Evolutionary conservation across 2,888 invertebrate genomes (phyloP), one percentile per base, ranked within the genome.

Genomic region (Nematopogon swammerdamellus): DNA sequence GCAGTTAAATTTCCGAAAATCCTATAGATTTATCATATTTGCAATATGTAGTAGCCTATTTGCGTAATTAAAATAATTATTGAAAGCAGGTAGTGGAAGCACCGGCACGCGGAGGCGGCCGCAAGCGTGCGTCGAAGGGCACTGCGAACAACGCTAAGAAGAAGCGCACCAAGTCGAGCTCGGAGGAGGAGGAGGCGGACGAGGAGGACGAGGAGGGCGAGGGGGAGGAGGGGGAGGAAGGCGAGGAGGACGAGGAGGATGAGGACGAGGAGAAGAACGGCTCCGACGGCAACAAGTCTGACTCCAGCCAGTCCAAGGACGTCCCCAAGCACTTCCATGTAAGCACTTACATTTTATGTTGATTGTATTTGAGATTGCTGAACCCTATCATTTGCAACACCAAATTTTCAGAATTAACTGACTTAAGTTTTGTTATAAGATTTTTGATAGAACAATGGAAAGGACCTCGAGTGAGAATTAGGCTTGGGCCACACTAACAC

Each of bases 281-380:
- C 45, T 80, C 80, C 30, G 80, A 80, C 58, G 80, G 79, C 45
- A 80, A 80, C 50, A 80, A 80, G 56, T 80, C 80, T 50, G 80
- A 80, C 57, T 80, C 80, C 55, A 80, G 80, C 61, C 80, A 80
- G 59, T 79, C 80, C 56, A 80, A 80, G 64, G 80, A 80, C 65
- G 67, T 80, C 70, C 80, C 80, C 68, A 80, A 80, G 67, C 76
- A 80, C 67, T 80, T 77, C 65, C 80, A 80, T 68, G 80, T 80
- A 62, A 67, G 75, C n/a, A n/a, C n/a, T n/a, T n/a, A n/a, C n/a
- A n/a, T n/a, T 58, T 46, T 44, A n/a, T 18, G 17, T 8, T 16
- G n/a, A n/a, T n/a, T n/a, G n/a, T n/a, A n/a, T n/a, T n/a, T n/a
- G n/a, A n/a, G n/a, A n/a, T n/a, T 47, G 29, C 5, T 47, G n/a